phyloP scores from a whole-genome alignment of 2,797 vertebrate species.

The Enteromius afrohamiltoni region DNA sequence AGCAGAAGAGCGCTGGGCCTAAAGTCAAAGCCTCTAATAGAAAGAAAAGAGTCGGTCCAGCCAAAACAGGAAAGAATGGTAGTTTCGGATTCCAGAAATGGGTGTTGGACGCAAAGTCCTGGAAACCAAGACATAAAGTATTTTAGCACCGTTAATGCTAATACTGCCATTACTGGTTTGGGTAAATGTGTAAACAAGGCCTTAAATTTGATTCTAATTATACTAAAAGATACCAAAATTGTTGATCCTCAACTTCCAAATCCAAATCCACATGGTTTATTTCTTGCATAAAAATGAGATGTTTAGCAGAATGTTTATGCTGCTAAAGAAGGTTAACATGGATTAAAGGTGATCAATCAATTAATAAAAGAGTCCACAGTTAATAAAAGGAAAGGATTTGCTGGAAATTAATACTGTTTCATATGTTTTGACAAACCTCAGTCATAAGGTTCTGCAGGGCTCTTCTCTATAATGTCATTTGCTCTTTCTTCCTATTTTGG shows the following conservation, averaged over 20 bases:
- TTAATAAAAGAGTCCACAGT: not conserved
- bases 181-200: not conserved
- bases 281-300: not conserved
- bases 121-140: not conserved
- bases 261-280: not conserved
- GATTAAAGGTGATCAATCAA: not conserved
- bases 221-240: not conserved
- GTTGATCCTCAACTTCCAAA: not conserved
- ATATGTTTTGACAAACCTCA: not conserved
- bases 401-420: not conserved
- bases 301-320: not conserved
- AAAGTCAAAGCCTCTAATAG: conserved; percentile 26
- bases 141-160: not conserved
- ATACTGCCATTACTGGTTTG: not conserved
- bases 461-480: not conserved
- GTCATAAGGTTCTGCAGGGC: not conserved
- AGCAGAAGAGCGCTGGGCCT: conserved; percentile 14
- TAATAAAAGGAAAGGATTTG: not conserved
- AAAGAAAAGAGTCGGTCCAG: not conserved
- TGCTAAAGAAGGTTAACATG: not conserved
- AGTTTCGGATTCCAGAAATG: conserved; percentile 9
- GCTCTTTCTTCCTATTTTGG: too few relatives aligned
- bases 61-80: conserved; percentile 42
- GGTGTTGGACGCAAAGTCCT: not conserved
- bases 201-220: not conserved